Evolutionary conservation across 2,888 invertebrate species (phyloP).

Genomic region (Leptothorax acervorum): DNA sequence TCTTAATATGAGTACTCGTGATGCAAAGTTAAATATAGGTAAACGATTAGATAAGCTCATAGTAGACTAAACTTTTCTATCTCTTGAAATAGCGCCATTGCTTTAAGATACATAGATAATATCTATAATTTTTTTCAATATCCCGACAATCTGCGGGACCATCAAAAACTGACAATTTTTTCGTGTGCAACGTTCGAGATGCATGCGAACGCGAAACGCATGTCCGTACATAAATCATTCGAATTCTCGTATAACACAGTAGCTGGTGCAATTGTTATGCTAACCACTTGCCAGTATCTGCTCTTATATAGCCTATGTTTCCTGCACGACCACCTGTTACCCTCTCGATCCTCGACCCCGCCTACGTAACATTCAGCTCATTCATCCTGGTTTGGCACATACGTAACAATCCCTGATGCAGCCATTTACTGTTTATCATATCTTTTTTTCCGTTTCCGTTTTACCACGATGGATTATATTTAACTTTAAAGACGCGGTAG

Average conservation of each 20-base stretch:
- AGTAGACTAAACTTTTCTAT: neutral
- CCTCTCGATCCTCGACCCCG: conserved; percentile 79
- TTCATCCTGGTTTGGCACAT: conserved; percentile 70
- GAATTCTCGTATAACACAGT: conserved; percentile 77
- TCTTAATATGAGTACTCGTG: neutral
- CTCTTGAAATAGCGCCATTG: neutral
- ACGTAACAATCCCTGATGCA: conserved; percentile 53
- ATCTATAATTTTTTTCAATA: conserved; percentile 34
- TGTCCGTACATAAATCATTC: conserved; percentile 82
- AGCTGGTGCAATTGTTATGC: conserved; percentile 84
- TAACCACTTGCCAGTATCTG: conserved; percentile 83
- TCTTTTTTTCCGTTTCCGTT: conserved; percentile 6
- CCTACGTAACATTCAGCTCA: conserved; percentile 70
- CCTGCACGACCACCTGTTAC: conserved; percentile 85
- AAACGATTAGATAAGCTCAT: neutral
- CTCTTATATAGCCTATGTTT: conserved; percentile 83
- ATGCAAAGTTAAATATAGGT: neutral
- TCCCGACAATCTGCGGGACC: conserved; percentile 51
- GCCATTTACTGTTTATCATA: conserved; percentile 53
- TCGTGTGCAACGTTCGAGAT: conserved; percentile 72
- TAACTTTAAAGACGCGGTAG: neutral
- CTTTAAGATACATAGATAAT: neutral
- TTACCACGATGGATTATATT: conserved; percentile 18
- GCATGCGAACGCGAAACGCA: conserved; percentile 68
- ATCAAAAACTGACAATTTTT: conserved; percentile 63